Base-by-base conservation (phyloP, 92 coral and sea anemone genomes). In the Muricea muricata region DNA sequence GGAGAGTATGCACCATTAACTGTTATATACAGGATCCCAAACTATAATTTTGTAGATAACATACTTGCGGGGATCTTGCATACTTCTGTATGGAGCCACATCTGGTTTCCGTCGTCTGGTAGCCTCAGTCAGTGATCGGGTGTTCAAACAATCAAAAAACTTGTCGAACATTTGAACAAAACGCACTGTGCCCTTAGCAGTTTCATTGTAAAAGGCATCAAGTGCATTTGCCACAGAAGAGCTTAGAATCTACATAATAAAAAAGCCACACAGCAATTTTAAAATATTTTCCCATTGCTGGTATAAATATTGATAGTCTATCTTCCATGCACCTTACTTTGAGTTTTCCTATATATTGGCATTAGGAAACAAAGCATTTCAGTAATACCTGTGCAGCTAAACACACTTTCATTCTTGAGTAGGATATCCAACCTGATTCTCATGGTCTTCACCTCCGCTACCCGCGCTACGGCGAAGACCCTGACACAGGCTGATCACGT, bases 371-470 rank as follows among this genome's bases (percentile, higher is more conserved):
- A 7, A 12, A 4, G 56, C 21, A 25, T 61, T 25, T 6, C 30
- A 61, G 7, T 12, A 61, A 18, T 25, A 67, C 86, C 86, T 81
- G 86, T 47, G 86, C 86, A 63, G 76, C 86, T 61, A 81, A 69
- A 50, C 37, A 17, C 33, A 81, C 86, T 65, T 50, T 81, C 86
- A 81, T 81, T 20, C 86, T 18, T 4, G 75, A 66, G 56, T 37
- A 81, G 26, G 75, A n/a, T n/a, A n/a, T n/a, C n/a, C n/a, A n/a
- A n/a, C n/a, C n/a, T n/a, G n/a, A n/a, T n/a, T n/a, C n/a, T n/a
- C n/a, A n/a, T n/a, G n/a, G n/a, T n/a, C n/a, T n/a, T n/a, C n/a
- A n/a, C n/a, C n/a, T n/a, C n/a, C n/a, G n/a, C n/a, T n/a, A n/a
- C n/a, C n/a, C n/a, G n/a, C n/a, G n/a, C n/a, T n/a, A n/a, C n/a